Percentiles rank a stretch among this genome's conserved stretches.
These are phyloP conservation scores for Ischnura elegans DNA, from an alignment of 2,888 invertebrate species.

Conservation along the genomic window DNA sequence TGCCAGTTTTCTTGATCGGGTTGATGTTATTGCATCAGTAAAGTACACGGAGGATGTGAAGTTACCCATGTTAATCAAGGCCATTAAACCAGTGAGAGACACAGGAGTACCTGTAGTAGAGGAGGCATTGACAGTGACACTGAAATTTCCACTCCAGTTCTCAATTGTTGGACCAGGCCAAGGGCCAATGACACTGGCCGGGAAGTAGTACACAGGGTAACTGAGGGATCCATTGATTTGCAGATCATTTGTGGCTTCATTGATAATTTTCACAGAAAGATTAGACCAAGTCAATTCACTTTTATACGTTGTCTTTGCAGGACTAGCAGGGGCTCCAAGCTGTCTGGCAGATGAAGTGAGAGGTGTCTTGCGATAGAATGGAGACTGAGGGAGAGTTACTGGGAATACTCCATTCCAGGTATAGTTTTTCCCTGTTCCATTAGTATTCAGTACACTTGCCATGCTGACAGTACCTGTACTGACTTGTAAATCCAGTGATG, in stretches of 20 bases:
- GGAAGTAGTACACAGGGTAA: constrained; percentile 38
- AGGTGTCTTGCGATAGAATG: constrained; percentile 65
- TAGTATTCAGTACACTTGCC: not conserved
- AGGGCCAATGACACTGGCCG: not conserved
- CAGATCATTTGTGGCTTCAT: constrained; percentile 18
- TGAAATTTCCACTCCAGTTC: constrained; percentile 42
- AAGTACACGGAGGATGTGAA: constrained; percentile 68
- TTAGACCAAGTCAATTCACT: constrained; percentile 37
- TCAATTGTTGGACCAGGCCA: constrained; percentile 49
- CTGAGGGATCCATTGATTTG: constrained; percentile 65
- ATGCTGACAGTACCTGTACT: not conserved
- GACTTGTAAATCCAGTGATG: not conserved
- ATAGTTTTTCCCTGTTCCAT: constrained; percentile 6
- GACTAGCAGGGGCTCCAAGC: not conserved
- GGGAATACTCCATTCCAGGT: constrained; percentile 68
- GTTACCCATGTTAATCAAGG: constrained; percentile 14
- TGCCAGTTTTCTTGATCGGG: not conserved
- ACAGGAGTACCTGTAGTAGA: not conserved
- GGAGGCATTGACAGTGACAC: not conserved
- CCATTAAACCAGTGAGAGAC: not conserved
- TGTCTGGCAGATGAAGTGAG: not conserved
- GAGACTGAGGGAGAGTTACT: constrained; percentile 67
- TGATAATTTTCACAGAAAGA: not conserved
- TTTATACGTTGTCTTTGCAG: constrained; percentile 25
- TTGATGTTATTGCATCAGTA: constrained; percentile 47